These are phyloP conservation scores for Heliornis fulica DNA, from an alignment of 2,113 vertebrate species.

Conservation along the genomic window DNA sequence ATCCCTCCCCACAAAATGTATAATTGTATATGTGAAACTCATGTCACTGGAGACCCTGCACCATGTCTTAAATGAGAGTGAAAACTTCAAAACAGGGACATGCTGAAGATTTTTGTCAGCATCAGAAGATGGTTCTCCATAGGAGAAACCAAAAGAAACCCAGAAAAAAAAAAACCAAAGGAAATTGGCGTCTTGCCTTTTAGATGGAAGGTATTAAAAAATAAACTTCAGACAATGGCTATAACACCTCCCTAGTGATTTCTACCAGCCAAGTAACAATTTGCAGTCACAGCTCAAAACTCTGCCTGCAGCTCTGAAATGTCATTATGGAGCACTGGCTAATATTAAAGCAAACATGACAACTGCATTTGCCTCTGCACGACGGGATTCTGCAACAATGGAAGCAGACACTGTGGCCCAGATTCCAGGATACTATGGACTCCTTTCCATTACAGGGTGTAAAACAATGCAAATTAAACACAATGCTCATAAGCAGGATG, in stretches of 20 bases:
- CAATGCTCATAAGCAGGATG: neutral
- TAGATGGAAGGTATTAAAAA: conserved; percentile 17
- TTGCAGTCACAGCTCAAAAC: conserved; percentile 33
- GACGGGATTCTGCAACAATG: conserved; percentile 34
- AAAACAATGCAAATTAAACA: conserved; percentile 38
- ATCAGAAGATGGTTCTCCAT: neutral
- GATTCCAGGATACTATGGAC: conserved; percentile 13
- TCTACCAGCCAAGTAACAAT: conserved; percentile 42
- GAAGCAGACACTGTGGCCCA: conserved; percentile 16
- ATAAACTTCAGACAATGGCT: conserved; percentile 32
- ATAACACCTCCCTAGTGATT: conserved; percentile 28
- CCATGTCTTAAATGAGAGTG: neutral
- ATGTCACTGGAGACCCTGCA: fast-evolving
- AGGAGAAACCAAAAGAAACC: neutral
- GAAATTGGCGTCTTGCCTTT: neutral
- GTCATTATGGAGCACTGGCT: conserved; percentile 1
- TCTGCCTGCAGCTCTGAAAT: conserved; percentile 22
- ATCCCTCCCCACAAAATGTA: neutral
- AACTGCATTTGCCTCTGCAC: conserved; percentile 33
- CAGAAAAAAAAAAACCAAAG: conserved; percentile 1
- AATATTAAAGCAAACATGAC: conserved; percentile 26
- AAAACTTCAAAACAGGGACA: neutral
- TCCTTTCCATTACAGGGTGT: conserved; percentile 12
- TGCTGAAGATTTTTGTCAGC: neutral
- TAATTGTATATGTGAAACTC: neutral